A percentile compares a stretch with the other conserved stretches of the same genome.
Evolutionary conservation across 2,888 invertebrate species (phyloP).

Genomic region (Abrostola tripartita): DNA sequence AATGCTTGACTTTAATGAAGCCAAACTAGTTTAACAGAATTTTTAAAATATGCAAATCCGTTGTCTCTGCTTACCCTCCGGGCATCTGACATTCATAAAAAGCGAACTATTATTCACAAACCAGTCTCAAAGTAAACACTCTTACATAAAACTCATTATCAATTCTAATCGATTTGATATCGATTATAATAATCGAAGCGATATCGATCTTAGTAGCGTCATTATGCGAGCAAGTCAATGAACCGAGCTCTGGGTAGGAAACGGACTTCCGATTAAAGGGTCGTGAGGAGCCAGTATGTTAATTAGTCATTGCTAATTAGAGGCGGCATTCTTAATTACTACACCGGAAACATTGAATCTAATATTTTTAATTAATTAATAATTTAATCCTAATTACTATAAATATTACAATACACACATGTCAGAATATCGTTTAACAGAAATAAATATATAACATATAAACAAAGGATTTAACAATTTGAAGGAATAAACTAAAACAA

Average conservation of each 20-base stretch:
- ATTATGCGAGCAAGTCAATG: constrained; percentile 13
- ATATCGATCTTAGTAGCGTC: constrained; percentile 4
- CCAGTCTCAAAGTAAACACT: neutral
- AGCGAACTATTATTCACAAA: neutral
- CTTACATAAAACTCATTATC: neutral
- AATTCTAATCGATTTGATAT: neutral
- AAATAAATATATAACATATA: no score
- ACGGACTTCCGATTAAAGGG: constrained; percentile 36
- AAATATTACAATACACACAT: no score
- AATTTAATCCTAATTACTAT: neutral
- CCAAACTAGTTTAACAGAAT: neutral
- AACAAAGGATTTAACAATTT: no score
- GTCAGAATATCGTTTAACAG: no score
- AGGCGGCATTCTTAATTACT: constrained; percentile 8
- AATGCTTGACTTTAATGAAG: no score
- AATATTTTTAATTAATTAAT: neutral
- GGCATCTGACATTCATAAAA: no score
- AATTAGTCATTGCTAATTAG: constrained; percentile 23
- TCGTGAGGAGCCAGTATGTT: constrained; percentile 10
- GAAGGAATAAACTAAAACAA: no score
- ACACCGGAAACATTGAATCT: constrained; percentile 1
- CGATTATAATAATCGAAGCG: neutral
- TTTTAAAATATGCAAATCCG: neutral
- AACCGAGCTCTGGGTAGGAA: constrained; percentile 25
- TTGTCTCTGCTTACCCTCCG: no score